phyloP scores from a whole-genome alignment of 1,140 invertebrate species.

The Aplysia californica region DNA sequence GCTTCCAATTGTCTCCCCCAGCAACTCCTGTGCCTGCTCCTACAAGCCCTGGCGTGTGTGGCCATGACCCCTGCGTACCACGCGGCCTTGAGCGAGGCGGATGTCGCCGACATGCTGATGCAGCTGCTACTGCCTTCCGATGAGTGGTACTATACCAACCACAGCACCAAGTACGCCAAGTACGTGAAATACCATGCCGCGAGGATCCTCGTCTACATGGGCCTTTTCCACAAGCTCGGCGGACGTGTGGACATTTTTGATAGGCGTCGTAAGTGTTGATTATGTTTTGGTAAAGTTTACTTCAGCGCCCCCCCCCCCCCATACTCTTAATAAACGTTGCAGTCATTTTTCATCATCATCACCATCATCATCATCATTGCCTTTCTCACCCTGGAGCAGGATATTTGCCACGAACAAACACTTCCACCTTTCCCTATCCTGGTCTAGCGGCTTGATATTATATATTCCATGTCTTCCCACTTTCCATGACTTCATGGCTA shows the following conservation, averaged over 20 bases:
- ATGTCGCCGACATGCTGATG: slow-evolving; percentile 76
- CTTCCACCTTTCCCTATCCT: no score
- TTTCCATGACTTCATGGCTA: neutral
- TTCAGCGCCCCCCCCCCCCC: neutral
- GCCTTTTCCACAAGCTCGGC: slow-evolving; percentile 71
- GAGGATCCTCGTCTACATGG: slow-evolving; percentile 75
- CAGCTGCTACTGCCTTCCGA: slow-evolving; percentile 79
- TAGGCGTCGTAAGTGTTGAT: slow-evolving; percentile 52
- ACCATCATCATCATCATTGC: neutral
- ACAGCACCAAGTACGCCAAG: slow-evolving; percentile 78
- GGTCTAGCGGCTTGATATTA: no score
- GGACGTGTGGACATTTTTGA: slow-evolving; percentile 72
- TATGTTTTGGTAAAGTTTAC: neutral
- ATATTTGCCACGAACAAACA: no score
- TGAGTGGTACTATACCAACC: slow-evolving; percentile 83
- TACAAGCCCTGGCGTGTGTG: slow-evolving; percentile 76
- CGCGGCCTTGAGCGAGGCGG: slow-evolving; percentile 72
- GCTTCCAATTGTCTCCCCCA: slow-evolving; percentile 56
- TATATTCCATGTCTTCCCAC: no score
- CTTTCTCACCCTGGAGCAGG: no score
- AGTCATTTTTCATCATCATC: neutral
- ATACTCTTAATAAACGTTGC: no score
- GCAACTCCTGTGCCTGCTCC: slow-evolving; percentile 78
- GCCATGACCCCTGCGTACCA: slow-evolving; percentile 74
- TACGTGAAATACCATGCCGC: slow-evolving; percentile 81